These are phyloP conservation scores for Phocides pigmalion DNA, from an alignment of 1,140 invertebrate species.

Conservation along the genomic window DNA sequence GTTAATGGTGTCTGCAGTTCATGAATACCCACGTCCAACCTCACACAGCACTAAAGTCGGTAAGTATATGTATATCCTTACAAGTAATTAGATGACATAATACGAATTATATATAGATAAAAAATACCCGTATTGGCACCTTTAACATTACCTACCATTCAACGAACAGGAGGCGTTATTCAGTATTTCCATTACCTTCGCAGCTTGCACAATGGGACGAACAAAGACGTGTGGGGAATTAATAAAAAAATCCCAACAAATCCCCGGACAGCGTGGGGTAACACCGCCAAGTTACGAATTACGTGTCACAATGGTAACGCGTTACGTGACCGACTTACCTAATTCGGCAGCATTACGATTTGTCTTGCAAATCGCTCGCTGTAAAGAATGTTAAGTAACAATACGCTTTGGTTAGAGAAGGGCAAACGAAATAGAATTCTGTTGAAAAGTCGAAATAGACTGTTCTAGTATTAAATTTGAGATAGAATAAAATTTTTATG, in stretches of 20 bases:
- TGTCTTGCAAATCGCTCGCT: constrained; percentile 46
- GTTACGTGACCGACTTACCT: constrained; percentile 62
- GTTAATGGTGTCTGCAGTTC: too few relatives aligned
- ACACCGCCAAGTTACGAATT: constrained; percentile 57
- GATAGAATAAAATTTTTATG: too few relatives aligned
- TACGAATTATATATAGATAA: too few relatives aligned
- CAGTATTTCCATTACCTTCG: constrained; percentile 41
- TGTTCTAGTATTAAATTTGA: too few relatives aligned
- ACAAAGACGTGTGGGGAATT: constrained; percentile 75
- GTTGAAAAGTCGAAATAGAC: too few relatives aligned
- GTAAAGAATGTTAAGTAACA: constrained; percentile 17
- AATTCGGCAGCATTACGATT: constrained; percentile 56
- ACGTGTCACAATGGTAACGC: constrained; percentile 62
- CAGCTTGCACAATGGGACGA: constrained; percentile 59
- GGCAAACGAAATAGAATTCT: not conserved
- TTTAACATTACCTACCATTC: not conserved
- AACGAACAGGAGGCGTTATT: constrained; percentile 36
- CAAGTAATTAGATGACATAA: too few relatives aligned
- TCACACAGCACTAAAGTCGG: too few relatives aligned
- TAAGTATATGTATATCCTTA: too few relatives aligned
- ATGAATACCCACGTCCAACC: too few relatives aligned
- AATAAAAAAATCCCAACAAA: constrained; percentile 66
- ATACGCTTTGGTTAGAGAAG: not conserved
- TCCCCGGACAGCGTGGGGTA: constrained; percentile 48
- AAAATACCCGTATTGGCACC: not conserved